Percentiles rank a stretch among this genome's conserved stretches.
Evolutionary conservation across 2,113 vertebrate genomes (phyloP).

Genomic region (Onychostruthus taczanowskii): DNA sequence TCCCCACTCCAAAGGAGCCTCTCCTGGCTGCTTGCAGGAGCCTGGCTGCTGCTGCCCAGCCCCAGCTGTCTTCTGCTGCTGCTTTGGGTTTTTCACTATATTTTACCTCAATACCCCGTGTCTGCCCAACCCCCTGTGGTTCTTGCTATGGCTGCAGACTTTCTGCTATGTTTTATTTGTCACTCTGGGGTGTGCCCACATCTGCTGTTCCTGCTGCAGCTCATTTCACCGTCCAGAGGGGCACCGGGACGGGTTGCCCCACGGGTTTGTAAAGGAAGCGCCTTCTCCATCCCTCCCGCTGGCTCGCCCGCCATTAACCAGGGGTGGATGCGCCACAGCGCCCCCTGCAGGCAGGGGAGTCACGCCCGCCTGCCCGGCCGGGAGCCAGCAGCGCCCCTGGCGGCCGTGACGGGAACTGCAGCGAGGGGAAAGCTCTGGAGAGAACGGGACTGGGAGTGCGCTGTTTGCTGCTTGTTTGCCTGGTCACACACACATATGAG

Average conservation of each 20-base stretch:
- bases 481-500: neutral
- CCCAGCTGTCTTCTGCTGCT: neutral
- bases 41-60: neutral
- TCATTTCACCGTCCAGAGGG: too few species aligned
- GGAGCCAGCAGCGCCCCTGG: neutral
- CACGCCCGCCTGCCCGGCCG: neutral
- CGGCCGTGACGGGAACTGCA: neutral
- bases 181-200: too few species aligned
- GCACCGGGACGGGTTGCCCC: too few species aligned
- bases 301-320: too few species aligned
- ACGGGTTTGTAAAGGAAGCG: too few species aligned
- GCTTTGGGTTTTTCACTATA: neutral
- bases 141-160: rapidly evolving
- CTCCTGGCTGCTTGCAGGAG: neutral
- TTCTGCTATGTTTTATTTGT: neutral
- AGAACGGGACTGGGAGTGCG: too few species aligned
- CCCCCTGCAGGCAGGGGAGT: neutral
- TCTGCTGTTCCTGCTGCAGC: too few species aligned
- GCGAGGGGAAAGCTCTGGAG: rapidly evolving
- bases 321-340: neutral
- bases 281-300: too few species aligned
- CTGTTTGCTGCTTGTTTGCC: neutral
- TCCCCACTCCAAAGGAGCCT: neutral
- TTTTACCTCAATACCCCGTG: too few species aligned
- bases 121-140: too few species aligned